Conservation (phyloP, 2,888 invertebrate species). For the Acrobasis repandana region DNA sequence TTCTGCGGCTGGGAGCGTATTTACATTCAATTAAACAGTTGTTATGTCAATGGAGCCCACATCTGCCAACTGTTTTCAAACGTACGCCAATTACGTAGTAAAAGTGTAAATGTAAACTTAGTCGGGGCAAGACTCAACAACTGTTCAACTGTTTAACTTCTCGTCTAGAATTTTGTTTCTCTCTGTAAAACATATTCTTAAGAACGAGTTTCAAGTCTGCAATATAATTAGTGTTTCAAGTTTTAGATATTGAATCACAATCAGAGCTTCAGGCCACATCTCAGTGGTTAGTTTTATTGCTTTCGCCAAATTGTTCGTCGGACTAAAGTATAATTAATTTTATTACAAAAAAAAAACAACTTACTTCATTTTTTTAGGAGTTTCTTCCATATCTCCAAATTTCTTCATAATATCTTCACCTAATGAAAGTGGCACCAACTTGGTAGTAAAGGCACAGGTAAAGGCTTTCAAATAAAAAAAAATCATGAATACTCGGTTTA, state of each 20-base stretch:
- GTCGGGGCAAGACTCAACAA: slow-evolving; percentile 13
- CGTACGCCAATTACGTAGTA: slow-evolving; percentile 36
- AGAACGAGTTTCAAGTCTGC: neutral
- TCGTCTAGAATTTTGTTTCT: slow-evolving; percentile 10
- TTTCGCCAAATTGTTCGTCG: too few relatives aligned
- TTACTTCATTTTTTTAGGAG: too few relatives aligned
- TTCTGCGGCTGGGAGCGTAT: slow-evolving; percentile 27
- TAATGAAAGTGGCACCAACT: too few relatives aligned
- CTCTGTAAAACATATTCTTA: neutral
- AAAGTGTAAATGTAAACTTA: slow-evolving; percentile 21
- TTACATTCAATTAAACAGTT: slow-evolving; percentile 45
- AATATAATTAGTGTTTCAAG: slow-evolving; percentile 6
- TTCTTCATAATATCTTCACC: too few relatives aligned
- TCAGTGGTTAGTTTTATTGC: too few relatives aligned
- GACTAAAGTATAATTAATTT: too few relatives aligned
- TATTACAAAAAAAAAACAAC: too few relatives aligned
- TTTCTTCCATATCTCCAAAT: too few relatives aligned
- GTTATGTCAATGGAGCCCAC: slow-evolving; percentile 42
- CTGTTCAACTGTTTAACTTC: neutral
- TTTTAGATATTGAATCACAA: neutral
- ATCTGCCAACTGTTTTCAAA: slow-evolving; percentile 45
- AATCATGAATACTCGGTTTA: too few relatives aligned
- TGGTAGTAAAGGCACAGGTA: too few relatives aligned
- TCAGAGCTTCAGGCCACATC: neutral
- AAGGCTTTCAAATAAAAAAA: too few relatives aligned